phyloP scores from a whole-genome alignment of 2,797 vertebrate genomes.

The Crocodylus rhombifer region DNA sequence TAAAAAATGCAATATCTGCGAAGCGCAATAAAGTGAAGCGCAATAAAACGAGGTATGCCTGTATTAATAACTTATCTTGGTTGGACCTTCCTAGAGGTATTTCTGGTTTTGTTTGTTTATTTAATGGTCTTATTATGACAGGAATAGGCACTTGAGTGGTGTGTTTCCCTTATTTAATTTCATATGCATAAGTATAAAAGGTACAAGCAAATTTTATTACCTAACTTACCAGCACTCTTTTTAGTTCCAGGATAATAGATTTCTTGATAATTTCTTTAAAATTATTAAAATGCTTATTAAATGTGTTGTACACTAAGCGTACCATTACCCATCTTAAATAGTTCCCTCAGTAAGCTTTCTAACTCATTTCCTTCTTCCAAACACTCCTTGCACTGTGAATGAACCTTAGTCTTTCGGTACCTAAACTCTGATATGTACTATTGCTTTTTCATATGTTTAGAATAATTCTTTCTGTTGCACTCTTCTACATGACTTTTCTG shows the following conservation, averaged over 20 bases:
- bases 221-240: not conserved
- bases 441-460: not conserved
- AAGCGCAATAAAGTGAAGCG: too few relatives aligned
- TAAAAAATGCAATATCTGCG: too few relatives aligned
- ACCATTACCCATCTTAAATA: not conserved
- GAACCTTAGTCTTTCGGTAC: not conserved
- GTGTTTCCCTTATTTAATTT: not conserved
- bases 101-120: not conserved
- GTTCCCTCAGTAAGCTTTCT: not conserved
- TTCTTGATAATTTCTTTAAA: not conserved
- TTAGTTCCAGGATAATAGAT: not conserved
- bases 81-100: not conserved
- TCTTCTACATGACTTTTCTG: not conserved
- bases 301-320: not conserved
- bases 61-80: not conserved
- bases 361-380: not conserved
- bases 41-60: too few relatives aligned
- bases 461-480: not conserved
- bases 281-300: not conserved
- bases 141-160: not conserved
- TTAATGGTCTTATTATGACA: not conserved
- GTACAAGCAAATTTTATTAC: not conserved
- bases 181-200: not conserved
- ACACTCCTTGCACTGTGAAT: not conserved
- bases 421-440: not conserved